These are phyloP conservation scores for Timema podura DNA, from an alignment of 2,888 invertebrate genomes.

Conservation along the genomic window DNA sequence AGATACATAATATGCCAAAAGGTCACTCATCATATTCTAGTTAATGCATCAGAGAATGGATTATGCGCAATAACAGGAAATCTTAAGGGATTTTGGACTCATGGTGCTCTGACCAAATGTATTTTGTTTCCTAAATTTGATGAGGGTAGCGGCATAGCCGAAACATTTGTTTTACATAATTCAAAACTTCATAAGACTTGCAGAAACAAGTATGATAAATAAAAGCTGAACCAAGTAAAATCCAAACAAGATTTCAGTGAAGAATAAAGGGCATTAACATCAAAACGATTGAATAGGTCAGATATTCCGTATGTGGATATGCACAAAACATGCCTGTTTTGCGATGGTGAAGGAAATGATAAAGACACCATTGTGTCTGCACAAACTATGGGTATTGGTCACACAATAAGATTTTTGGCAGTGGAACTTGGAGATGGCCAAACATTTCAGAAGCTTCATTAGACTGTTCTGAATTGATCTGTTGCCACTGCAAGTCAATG, in stretches of 20 bases:
- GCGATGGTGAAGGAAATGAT: neutral
- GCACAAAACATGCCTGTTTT: neutral
- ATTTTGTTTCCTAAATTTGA: slow-evolving; percentile 6
- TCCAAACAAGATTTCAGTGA: neutral
- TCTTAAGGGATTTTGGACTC: slow-evolving; percentile 3
- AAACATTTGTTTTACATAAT: slow-evolving; percentile 6
- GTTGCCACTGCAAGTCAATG: too few relatives aligned
- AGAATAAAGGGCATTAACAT: neutral
- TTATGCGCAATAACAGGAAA: neutral
- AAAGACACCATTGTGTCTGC: neutral
- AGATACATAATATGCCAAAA: slow-evolving; percentile 5
- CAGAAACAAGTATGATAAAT: slow-evolving; percentile 6
- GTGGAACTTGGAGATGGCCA: neutral
- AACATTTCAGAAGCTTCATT: neutral
- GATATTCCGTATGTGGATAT: neutral
- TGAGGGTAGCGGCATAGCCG: neutral
- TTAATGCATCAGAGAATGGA: slow-evolving; percentile 10
- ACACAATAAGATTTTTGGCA: neutral
- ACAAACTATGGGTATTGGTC: neutral
- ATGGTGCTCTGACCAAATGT: neutral
- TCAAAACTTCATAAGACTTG: slow-evolving; percentile 5
- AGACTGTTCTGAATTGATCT: too few relatives aligned
- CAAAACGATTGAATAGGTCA: neutral
- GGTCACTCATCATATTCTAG: slow-evolving; percentile 5
- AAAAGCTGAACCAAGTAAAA: slow-evolving; percentile 4